Evolutionary conservation across 2,113 vertebrate genomes (phyloP), one percentile per base, ranked within the genome.

Genomic region (Neogobius melanostomus): DNA sequence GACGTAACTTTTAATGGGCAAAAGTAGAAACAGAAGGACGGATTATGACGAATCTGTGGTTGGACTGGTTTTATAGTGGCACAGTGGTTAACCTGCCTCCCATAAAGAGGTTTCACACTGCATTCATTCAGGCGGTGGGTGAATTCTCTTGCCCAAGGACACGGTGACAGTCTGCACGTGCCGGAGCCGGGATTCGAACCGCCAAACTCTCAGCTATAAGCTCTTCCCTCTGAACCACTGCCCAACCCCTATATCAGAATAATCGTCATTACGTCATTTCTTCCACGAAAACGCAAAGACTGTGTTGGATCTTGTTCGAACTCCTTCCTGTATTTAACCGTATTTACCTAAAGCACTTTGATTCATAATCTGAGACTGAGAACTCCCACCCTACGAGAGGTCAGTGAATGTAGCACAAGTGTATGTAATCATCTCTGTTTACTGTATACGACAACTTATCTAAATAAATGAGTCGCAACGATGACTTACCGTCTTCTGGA

Each of bases 321-420:
- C 46, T 47, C 10, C 7, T 47, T 43, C 57, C 7, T n/a, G 11
- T 78, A 64, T 68, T 69, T 79, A 64, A 76, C 77, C 71, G 9
- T 76, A 68, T 76, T 71, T 64, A 83, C 67, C 65, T 60, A 4
- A 81, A 75, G 82, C 83, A 83, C 83, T 85, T 87, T 84, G 54
- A 72, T 44, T 56, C 15, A 64, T 66, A 70, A 11, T 75, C 65
- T 43, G 21, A 53, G 49, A 15, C 11, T 63, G 51, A 65, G 50
- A 77, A 82, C 75, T 57, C 67, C 28, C 53, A 75, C 71, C 62
- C 45, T 70, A 60, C 77, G 61, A 77, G 64, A 49, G 66, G 50
- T 68, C 60, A 48, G 64, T 12, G 82, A 74, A 52, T 75, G 63
- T 82, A 76, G 59, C 56, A 51, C 60, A 49, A 60, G 61, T 79